A percentile compares a stretch with the other conserved stretches of the same genome.
Evolutionary conservation across 1,140 invertebrate genomes (phyloP).

Genomic region (Solenopsis invicta): DNA sequence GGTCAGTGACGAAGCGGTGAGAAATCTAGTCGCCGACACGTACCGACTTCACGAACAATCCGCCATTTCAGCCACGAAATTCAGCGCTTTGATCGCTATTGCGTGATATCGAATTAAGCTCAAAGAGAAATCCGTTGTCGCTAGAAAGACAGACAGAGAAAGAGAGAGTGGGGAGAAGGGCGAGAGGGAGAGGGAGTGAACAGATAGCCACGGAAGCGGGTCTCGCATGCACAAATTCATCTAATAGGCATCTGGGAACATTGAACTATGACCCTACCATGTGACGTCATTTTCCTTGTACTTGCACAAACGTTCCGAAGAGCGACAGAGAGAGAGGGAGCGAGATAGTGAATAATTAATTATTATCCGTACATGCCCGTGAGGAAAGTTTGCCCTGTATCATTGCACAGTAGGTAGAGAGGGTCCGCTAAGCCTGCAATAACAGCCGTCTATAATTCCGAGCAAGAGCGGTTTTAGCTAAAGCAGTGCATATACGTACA

Average conservation of each 20-base stretch:
- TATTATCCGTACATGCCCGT: constrained; percentile 41
- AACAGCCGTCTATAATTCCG: constrained; percentile 43
- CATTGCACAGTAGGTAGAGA: not conserved
- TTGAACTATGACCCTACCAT: constrained; percentile 45
- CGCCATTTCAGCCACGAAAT: constrained; percentile 52
- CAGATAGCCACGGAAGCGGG: constrained; percentile 27
- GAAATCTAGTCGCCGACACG: constrained; percentile 43
- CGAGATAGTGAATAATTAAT: constrained; percentile 48
- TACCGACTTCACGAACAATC: constrained; percentile 68
- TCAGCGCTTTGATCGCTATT: constrained; percentile 67
- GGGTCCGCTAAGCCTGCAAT: constrained; percentile 26
- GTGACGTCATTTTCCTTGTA: not conserved
- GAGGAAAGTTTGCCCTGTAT: constrained; percentile 32
- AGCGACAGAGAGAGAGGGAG: not conserved
- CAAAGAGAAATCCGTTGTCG: constrained; percentile 44
- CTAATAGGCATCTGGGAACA: constrained; percentile 38
- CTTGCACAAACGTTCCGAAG: not conserved
- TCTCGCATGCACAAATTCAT: constrained; percentile 39
- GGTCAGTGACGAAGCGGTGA: constrained; percentile 18
- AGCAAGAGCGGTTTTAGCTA: constrained; percentile 6
- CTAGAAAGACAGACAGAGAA: not conserved
- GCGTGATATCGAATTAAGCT: constrained; percentile 70
- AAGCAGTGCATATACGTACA: not conserved
- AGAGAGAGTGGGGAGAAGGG: not conserved
- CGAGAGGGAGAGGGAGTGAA: not conserved